Percentiles rank a stretch among this genome's conserved stretches.
Evolutionary conservation across 2,888 invertebrate genomes (phyloP).

Genomic region (Microctonus aethiopoides): DNA sequence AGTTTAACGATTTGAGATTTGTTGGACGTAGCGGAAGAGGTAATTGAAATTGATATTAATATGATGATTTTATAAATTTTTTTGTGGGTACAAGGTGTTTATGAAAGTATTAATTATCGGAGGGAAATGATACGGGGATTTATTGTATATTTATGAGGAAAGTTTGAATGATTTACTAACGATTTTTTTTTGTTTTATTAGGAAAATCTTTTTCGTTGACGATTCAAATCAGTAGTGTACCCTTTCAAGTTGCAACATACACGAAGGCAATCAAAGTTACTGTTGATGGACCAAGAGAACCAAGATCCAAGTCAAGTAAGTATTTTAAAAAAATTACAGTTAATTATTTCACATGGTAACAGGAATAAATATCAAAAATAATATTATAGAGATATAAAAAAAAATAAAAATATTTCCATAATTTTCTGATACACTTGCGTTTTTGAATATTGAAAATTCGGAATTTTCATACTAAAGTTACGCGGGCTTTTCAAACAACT

Average conservation of each 20-base stretch:
- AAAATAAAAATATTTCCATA: no score
- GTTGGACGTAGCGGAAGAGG: constrained; percentile 97
- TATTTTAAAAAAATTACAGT: constrained; percentile 50
- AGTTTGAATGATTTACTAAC: neutral
- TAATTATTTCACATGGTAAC: neutral
- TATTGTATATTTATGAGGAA: no score
- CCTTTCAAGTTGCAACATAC: constrained; percentile 91
- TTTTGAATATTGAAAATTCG: no score
- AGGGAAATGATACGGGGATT: no score
- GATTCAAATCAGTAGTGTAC: constrained; percentile 87
- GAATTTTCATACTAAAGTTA: no score
- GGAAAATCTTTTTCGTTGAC: constrained; percentile 94
- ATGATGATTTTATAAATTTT: neutral
- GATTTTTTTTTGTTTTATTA: constrained; percentile 57
- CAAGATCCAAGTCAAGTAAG: constrained; percentile 96
- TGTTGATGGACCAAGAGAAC: constrained; percentile 98
- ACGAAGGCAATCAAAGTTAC: constrained; percentile 99
- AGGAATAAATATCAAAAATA: no score
- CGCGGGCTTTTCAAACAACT: no score
- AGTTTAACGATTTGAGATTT: constrained; percentile 98
- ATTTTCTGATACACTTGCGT: no score
- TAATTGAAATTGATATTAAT: constrained; percentile 50
- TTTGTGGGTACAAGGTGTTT: no score
- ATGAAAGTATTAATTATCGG: no score
- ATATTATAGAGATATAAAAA: neutral